Evolutionary conservation across 2,888 invertebrate genomes (phyloP).

Genomic region (Glyphotaelius pellucidus): DNA sequence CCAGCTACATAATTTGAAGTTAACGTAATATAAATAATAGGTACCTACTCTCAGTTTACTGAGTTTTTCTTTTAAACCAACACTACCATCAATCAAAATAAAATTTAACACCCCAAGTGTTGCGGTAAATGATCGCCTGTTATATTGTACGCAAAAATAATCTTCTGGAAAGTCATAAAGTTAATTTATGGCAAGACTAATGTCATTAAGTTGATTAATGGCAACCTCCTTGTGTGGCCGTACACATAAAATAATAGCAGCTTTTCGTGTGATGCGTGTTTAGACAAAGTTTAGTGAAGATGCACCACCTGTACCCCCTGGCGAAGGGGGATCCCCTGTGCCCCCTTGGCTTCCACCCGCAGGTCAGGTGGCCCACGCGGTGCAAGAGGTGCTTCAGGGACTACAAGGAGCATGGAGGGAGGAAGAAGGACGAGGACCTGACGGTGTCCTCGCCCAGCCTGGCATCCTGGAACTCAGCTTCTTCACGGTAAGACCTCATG

Average conservation of each 20-base stretch:
- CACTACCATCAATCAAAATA: not conserved
- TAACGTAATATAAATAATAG: too few species aligned
- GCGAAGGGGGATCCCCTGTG: slow-evolving; percentile 93
- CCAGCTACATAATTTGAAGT: not conserved
- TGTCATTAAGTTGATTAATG: not conserved
- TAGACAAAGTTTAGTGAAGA: slow-evolving; percentile 68
- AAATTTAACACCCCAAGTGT: too few species aligned
- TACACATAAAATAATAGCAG: not conserved
- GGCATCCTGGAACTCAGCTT: slow-evolving; percentile 79
- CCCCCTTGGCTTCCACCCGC: slow-evolving; percentile 95
- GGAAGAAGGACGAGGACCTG: slow-evolving; percentile 82
- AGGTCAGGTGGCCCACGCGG: slow-evolving; percentile 94
- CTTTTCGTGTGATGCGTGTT: not conserved
- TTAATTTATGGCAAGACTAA: too few species aligned
- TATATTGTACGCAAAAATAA: not conserved
- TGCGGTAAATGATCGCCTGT: not conserved
- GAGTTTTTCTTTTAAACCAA: not conserved
- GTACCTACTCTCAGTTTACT: not conserved
- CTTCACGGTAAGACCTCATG: slow-evolving; percentile 53
- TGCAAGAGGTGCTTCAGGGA: slow-evolving; percentile 96
- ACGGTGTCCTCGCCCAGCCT: slow-evolving; percentile 89
- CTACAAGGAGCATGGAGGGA: slow-evolving; percentile 92
- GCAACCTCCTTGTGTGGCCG: not conserved
- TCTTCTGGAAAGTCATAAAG: not conserved
- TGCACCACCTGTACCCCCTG: slow-evolving; percentile 87